Conservation (phyloP, 2,797 vertebrate species). For the Cuniculus paca region DNA sequence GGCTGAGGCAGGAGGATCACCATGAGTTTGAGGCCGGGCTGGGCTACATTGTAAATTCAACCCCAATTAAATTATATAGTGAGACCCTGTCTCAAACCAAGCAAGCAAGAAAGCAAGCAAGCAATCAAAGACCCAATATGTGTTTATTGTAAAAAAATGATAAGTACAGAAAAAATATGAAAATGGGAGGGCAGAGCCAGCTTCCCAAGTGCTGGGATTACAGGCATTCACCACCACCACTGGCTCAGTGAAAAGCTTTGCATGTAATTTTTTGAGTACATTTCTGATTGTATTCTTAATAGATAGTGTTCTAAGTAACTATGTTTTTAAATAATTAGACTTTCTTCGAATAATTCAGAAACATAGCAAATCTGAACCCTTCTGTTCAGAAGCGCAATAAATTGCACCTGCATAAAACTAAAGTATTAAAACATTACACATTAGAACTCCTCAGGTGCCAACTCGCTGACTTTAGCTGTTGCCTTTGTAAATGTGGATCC, state of each 20-base stretch:
- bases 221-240: neutral
- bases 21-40: neutral
- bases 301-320: neutral
- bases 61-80: neutral
- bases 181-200: neutral
- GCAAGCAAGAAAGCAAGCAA: neutral
- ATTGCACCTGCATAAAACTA: neutral
- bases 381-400: neutral
- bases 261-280: neutral
- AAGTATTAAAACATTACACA: neutral
- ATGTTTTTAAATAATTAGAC: neutral
- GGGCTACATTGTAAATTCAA: neutral
- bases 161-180: neutral
- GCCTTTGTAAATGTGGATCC: neutral
- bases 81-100: neutral
- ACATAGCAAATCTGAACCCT: neutral
- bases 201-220: neutral
- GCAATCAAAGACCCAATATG: neutral
- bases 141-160: neutral
- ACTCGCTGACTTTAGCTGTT: neutral
- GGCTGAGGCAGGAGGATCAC: neutral
- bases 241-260: neutral
- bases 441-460: neutral
- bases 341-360: constrained; percentile 5
- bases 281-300: neutral